Evolutionary conservation across 2,797 vertebrate genomes (phyloP).

Genomic region (Phoebastria nigripes): DNA sequence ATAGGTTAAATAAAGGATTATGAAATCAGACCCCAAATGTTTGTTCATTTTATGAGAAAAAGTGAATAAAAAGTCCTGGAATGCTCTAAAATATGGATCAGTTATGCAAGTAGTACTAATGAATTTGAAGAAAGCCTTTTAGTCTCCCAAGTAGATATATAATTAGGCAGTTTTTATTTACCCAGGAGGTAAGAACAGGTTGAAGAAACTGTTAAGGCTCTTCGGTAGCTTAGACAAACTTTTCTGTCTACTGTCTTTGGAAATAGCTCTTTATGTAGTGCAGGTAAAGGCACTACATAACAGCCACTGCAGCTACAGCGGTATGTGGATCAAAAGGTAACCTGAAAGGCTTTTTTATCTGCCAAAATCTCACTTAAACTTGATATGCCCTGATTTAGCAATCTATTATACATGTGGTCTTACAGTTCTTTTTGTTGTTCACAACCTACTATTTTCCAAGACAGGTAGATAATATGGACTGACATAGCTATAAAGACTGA

Average conservation of each 20-base stretch:
- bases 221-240: neutral
- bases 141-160: neutral
- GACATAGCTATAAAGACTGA: neutral
- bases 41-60: neutral
- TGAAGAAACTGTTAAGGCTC: neutral
- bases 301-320: neutral
- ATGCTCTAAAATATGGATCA: neutral
- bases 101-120: neutral
- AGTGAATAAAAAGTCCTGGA: neutral
- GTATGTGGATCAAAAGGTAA: neutral
- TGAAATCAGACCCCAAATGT: neutral
- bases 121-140: neutral
- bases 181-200: neutral
- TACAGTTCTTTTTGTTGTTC: neutral
- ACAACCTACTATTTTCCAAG: neutral
- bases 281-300: neutral
- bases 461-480: neutral
- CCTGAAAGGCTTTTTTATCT: neutral
- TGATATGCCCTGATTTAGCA: neutral
- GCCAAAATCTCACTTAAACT: neutral
- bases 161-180: conserved; percentile 24
- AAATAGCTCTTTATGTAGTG: neutral
- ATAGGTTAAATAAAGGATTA: neutral
- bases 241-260: neutral
- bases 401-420: neutral